These are phyloP conservation scores for Gallinago nigripennis DNA, from an alignment of 2,797 vertebrate species.

Conservation along the genomic window DNA sequence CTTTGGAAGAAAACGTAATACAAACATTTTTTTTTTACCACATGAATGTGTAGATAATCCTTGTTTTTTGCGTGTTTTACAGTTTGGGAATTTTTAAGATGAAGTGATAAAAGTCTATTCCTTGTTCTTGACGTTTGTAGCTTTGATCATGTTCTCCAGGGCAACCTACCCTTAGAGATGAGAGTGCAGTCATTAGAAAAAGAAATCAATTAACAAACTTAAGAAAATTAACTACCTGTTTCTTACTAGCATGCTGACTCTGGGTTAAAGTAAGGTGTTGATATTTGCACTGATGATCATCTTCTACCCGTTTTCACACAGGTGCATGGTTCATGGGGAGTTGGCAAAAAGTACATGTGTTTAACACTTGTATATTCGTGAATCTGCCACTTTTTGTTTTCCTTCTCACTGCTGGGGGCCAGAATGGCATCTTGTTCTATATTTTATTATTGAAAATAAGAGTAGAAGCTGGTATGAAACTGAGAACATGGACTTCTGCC, in stretches of 20 bases:
- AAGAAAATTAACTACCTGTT: background rate
- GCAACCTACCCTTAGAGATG: background rate
- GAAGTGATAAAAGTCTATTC: background rate
- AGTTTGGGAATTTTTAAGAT: background rate
- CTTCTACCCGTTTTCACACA: background rate
- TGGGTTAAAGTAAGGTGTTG: background rate
- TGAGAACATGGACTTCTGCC: background rate
- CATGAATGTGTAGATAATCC: background rate
- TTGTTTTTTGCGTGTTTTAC: background rate
- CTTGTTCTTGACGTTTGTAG: background rate
- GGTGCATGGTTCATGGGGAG: background rate
- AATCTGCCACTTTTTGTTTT: background rate
- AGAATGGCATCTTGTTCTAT: background rate
- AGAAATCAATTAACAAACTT: background rate
- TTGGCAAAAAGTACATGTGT: background rate
- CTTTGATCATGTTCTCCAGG: background rate
- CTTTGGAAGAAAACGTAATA: background rate
- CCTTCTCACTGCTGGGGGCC: background rate
- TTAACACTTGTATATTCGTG: background rate
- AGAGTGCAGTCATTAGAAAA: background rate
- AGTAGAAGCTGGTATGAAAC: background rate
- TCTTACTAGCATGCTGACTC: background rate
- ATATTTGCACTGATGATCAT: background rate
- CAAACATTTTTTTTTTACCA: background rate
- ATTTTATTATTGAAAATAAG: background rate